phyloP scores from a whole-genome alignment of 2,113 vertebrate species.

The Pimephales promelas region DNA sequence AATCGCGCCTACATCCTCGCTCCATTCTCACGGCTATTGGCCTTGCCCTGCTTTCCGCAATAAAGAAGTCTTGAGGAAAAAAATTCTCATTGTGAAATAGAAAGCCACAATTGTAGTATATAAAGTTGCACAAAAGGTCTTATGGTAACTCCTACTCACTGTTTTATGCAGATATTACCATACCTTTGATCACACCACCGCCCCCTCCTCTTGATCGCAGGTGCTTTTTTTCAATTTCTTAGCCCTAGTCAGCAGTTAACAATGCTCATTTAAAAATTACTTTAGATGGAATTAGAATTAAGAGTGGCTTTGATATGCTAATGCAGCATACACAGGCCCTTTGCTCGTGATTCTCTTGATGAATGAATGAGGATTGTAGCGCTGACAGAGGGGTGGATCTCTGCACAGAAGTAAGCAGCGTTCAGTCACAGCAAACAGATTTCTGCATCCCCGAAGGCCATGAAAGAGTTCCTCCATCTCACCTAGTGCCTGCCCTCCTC shows the following conservation, averaged over 20 bases:
- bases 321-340: constrained; percentile 61
- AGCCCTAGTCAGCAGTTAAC: constrained; percentile 76
- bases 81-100: background rate
- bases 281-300: constrained; percentile 74
- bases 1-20: no score
- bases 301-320: constrained; percentile 80
- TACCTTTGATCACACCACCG: constrained; percentile 74
- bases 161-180: constrained; percentile 71
- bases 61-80: background rate
- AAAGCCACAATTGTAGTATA: background rate
- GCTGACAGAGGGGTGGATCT: constrained; percentile 48
- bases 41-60: no score
- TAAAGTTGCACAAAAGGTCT: background rate
- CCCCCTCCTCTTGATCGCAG: constrained; percentile 56
- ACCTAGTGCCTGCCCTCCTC: constrained; percentile 38
- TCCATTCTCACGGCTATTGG: no score
- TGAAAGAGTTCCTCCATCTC: constrained; percentile 37
- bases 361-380: constrained; percentile 50
- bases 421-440: constrained; percentile 60
- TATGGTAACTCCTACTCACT: constrained; percentile 48
- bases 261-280: constrained; percentile 74
- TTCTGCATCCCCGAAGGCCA: constrained; percentile 36
- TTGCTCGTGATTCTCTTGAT: constrained; percentile 60
- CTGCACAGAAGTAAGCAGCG: background rate
- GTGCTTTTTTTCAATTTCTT: constrained; percentile 67